These are phyloP conservation scores for Invenusta paracnida DNA, from an alignment of 2,888 invertebrate species.

Conservation along the genomic window DNA sequence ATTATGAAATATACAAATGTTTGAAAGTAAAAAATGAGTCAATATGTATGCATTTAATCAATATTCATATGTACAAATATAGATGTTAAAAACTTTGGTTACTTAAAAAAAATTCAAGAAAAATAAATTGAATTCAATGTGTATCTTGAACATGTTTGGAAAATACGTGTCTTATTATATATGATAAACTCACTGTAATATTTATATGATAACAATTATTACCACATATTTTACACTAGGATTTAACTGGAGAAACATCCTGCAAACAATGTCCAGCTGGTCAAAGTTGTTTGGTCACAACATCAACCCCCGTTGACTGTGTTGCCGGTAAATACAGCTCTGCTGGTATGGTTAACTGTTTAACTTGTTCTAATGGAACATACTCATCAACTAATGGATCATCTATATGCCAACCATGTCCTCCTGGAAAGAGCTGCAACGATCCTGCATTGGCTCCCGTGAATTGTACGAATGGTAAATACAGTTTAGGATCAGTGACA, in stretches of 20 bases:
- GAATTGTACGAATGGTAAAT: constrained; percentile 50
- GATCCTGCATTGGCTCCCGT: not conserved
- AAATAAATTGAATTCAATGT: too few species aligned
- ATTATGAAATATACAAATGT: too few species aligned
- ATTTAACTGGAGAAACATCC: not conserved
- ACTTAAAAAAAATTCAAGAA: not conserved
- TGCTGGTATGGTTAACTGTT: not conserved
- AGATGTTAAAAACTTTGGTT: not conserved
- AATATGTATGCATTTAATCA: too few species aligned
- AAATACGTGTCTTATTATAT: too few species aligned
- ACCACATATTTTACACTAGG: not conserved
- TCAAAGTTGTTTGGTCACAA: not conserved
- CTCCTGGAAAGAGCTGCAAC: not conserved
- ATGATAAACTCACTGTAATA: too few species aligned
- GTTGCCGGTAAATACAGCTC: not conserved
- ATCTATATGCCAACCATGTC: not conserved
- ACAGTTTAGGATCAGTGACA: constrained; percentile 48
- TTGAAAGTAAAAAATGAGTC: too few species aligned
- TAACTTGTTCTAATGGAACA: not conserved
- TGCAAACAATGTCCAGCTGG: not conserved
- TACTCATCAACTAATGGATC: not conserved
- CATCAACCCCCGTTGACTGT: not conserved
- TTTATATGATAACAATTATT: too few species aligned
- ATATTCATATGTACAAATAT: too few species aligned
- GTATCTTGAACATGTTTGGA: too few species aligned